A percentile compares a stretch with the other conserved stretches of the same genome.
Conservation (phyloP, 2,888 invertebrate species). For the Serripes groenlandicus region DNA sequence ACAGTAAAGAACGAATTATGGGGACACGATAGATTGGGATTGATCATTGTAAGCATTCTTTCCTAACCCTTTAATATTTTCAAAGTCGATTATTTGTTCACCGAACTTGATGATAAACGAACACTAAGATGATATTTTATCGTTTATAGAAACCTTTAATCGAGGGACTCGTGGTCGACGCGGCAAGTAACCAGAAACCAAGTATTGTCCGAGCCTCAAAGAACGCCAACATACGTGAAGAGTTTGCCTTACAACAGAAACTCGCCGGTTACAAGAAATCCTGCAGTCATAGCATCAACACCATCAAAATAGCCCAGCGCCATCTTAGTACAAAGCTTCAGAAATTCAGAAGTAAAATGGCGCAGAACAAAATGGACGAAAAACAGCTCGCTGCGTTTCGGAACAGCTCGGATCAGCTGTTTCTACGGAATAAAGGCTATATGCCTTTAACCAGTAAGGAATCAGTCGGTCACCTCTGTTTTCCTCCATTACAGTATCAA, state of each 20-base stretch:
- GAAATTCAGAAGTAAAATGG: constrained; percentile 35
- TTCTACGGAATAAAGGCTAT: constrained; percentile 49
- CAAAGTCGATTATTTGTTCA: no score
- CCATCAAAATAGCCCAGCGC: constrained; percentile 40
- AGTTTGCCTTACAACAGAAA: constrained; percentile 43
- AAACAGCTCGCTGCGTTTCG: not conserved
- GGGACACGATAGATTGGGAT: no score
- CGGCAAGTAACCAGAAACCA: constrained; percentile 48
- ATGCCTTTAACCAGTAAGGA: constrained; percentile 14
- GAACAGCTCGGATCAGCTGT: constrained; percentile 21
- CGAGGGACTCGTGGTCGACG: constrained; percentile 45
- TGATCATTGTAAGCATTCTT: no score
- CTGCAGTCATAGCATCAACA: constrained; percentile 39
- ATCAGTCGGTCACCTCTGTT: constrained; percentile 16
- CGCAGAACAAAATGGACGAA: constrained; percentile 18
- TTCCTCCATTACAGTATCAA: constrained; percentile 47
- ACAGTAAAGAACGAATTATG: no score
- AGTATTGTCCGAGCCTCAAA: constrained; percentile 56
- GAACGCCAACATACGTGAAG: constrained; percentile 55
- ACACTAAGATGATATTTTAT: no score
- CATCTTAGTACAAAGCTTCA: constrained; percentile 32
- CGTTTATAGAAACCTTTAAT: constrained; percentile 47
- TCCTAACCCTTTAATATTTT: no score
- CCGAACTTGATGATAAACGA: no score
- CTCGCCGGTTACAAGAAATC: constrained; percentile 37